phyloP scores from a whole-genome alignment of 1,140 invertebrate genomes.

The Triops cancriformis region DNA sequence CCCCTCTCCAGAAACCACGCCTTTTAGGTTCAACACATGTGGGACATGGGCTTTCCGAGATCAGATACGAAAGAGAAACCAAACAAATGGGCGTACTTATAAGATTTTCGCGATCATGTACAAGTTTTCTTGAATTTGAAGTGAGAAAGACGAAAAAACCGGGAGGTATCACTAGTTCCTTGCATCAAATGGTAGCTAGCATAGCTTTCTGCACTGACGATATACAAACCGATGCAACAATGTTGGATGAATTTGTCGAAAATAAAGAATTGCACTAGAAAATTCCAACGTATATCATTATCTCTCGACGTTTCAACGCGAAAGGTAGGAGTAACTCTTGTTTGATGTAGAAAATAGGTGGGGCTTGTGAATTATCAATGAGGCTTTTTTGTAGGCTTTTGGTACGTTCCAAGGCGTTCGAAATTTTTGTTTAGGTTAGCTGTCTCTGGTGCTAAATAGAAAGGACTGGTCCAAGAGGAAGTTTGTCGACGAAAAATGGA shows the following conservation, averaged over 20 bases:
- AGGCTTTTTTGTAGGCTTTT: conserved; percentile 10
- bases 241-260: neutral
- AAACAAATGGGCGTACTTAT: neutral
- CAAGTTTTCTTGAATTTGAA: neutral
- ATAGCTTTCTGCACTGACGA: neutral
- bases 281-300: conserved; percentile 14
- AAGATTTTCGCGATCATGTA: neutral
- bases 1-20: neutral
- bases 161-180: neutral
- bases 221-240: neutral
- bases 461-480: conserved; percentile 5
- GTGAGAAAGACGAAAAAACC: neutral
- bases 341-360: neutral
- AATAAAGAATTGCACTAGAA: neutral
- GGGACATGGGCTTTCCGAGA: neutral
- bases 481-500: too few species aligned
- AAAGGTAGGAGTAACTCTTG: neutral
- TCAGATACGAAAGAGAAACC: neutral
- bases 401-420: conserved; percentile 7
- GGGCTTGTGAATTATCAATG: conserved; percentile 13
- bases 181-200: neutral
- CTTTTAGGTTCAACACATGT: neutral
- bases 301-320: neutral
- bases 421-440: neutral
- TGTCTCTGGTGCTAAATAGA: neutral